Conservation (phyloP, 1,140 invertebrate genomes). For the Amyelois transitella region DNA sequence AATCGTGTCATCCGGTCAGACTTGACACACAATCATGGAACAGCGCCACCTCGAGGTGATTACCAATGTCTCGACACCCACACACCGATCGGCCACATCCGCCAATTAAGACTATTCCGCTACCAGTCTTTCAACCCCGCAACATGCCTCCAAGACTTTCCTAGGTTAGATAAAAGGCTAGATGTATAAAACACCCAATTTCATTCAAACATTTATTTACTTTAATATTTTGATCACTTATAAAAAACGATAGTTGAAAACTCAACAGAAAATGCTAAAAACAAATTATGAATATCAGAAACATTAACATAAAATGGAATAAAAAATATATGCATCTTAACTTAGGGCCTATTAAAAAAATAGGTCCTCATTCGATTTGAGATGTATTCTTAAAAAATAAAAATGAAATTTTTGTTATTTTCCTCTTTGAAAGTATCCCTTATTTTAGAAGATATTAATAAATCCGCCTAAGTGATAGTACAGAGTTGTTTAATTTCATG, state of each 20-base stretch:
- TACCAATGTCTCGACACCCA: conserved; percentile 62
- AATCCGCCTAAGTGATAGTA: too few species aligned
- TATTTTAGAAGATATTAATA: too few species aligned
- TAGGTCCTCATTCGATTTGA: too few species aligned
- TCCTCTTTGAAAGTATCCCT: too few species aligned
- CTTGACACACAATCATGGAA: conserved; percentile 57
- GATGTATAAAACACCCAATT: conserved; percentile 21
- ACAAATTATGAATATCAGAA: too few species aligned
- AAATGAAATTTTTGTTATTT: too few species aligned
- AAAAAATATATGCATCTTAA: too few species aligned
- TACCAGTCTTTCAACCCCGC: conserved; percentile 57
- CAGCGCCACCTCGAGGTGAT: conserved; percentile 52
- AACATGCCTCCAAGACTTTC: conserved; percentile 52
- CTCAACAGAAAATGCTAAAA: neutral
- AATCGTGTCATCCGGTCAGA: conserved; percentile 59
- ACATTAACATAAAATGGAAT: too few species aligned
- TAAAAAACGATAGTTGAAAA: neutral
- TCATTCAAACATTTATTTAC: conserved; percentile 16
- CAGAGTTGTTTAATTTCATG: too few species aligned
- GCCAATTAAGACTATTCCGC: conserved; percentile 44
- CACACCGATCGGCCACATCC: conserved; percentile 60
- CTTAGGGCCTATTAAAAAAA: too few species aligned
- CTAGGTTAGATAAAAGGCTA: conserved; percentile 23
- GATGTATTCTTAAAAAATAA: too few species aligned
- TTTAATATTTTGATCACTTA: neutral